Base-by-base conservation (phyloP, 2,888 invertebrate species). In the Laspeyria flexula region DNA sequence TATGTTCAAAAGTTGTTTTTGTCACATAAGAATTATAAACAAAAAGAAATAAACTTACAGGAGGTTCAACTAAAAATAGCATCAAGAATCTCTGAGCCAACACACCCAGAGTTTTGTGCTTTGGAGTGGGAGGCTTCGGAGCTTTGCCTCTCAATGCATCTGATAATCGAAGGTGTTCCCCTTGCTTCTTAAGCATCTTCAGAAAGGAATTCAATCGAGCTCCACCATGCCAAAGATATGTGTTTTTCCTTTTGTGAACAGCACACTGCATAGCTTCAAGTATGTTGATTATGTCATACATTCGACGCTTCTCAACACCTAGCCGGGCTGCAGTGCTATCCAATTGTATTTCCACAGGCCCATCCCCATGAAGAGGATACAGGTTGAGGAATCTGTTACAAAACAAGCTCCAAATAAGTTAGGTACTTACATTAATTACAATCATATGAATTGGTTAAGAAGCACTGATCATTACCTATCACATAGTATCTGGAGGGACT, bases 201-300 rank as follows among this genome's bases (percentile, higher is more conserved):
- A 96, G 83, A 58, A 95, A 95, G 6, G 90, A 84, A 61, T 88
- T 85, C 33, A 95, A 85, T 55, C 94, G 92, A 40, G 93, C 89
- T n/a, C 94, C 94, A 25, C 95, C 95, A 83, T 95, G 94, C 95
- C 95, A 96, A 0, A 93, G 81, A 75, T 95, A 96, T 56, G 93
- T 94, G 80, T 96, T 95, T 81, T 95, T 95, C 38, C 93, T 91
- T 65, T 93, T 93, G 71, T 94, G 94, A 27, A 94, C 94, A 49
- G 95, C 94, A 87, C 95, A 95, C 67, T 95, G 94, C 77, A 96
- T 93, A 66, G 95, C 95, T 81, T 95, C 95, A 55, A 95, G 81
- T 45, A 96, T 95, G 84, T 95, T 96, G 46, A 96, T 95, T 62
- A 96, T 95, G 77, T 96, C 96, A 83, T 96, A 96, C 83, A 96